Evolutionary conservation across 1,140 invertebrate species (phyloP), one percentile per base, ranked within the genome.

Genomic region (Neocloeon triangulifer): DNA sequence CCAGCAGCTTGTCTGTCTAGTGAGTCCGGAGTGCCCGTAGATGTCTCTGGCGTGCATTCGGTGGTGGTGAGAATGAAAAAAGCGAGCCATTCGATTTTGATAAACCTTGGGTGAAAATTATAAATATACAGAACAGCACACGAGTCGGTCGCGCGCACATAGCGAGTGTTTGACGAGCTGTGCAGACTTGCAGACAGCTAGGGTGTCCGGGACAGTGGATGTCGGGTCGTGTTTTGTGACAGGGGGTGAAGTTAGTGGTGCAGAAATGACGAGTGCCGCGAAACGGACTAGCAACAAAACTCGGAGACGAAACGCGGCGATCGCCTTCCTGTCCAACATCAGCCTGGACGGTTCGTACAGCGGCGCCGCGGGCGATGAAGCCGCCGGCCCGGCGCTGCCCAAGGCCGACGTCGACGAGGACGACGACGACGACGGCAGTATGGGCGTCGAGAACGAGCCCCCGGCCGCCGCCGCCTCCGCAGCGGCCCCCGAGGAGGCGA

Each of bases 301-400:
- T 43, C 63, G 79, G 44, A 61, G 74, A 51, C 65, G 81, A 51
- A 61, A 85, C 43, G 79, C 81, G 46, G 82, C 82, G 40, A 62
- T 85, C 37, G 79, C 77, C 42, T 94, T 92, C 61, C 61, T 94
- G 40, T 80, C 82, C 18, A 91, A 91, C 59, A 92, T 94, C 46
- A 89, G 84, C 34, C 59, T 92, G 33, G 84, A 91, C 64, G 85
- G 85, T 31, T 80, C 73, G 43, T 75, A 85, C 55, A 67, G 68
- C 20, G 5, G 23, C 30, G 14, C 25, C 18, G 12, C 25, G 40
- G 16, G 33, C 23, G 28, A 27, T 14, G n/a, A 36, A 22, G 13
- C 2, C 23, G 16, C 19, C 17, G 23, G 32, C 30, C 25, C 29
- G n/a, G n/a, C n/a, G n/a, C 19, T 41, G 13, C 43, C 45, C n/a